A percentile compares a stretch with the other conserved stretches of the same genome.
phyloP scores from a whole-genome alignment of 2,797 vertebrate species.

The Gadopsis marmoratus region DNA sequence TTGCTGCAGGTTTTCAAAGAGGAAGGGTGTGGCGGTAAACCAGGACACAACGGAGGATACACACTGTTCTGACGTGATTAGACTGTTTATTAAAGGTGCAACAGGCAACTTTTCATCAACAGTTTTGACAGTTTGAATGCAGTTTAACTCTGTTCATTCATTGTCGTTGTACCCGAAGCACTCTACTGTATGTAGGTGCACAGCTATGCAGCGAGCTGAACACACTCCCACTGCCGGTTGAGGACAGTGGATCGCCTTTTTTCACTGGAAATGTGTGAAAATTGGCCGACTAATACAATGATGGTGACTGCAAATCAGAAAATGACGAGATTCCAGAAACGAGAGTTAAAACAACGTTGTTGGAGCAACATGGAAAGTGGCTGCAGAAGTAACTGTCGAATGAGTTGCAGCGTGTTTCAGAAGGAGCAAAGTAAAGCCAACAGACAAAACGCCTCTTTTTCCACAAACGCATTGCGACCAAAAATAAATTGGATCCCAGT shows the following conservation, averaged over 20 bases:
- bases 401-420: not conserved
- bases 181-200: not conserved
- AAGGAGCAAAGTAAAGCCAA: not conserved
- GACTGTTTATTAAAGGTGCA: constrained; percentile 21
- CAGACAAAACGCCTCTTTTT: no score
- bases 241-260: not conserved
- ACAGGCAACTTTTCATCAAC: constrained; percentile 3
- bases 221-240: not conserved
- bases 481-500: no score
- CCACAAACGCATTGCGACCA: no score
- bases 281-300: not conserved
- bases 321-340: not conserved
- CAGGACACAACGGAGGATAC: constrained; percentile 20
- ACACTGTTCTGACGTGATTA: constrained; percentile 56
- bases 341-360: not conserved
- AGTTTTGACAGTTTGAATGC: not conserved
- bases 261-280: not conserved
- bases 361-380: not conserved
- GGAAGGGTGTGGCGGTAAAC: constrained; percentile 41
- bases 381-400: not conserved
- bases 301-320: not conserved
- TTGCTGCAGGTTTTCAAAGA: constrained; percentile 21
- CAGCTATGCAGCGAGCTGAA: not conserved
- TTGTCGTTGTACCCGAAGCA: not conserved
- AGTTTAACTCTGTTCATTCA: not conserved